Evolutionary conservation across 2,113 vertebrate genomes (phyloP).

Genomic region (Sylvietta virens): DNA sequence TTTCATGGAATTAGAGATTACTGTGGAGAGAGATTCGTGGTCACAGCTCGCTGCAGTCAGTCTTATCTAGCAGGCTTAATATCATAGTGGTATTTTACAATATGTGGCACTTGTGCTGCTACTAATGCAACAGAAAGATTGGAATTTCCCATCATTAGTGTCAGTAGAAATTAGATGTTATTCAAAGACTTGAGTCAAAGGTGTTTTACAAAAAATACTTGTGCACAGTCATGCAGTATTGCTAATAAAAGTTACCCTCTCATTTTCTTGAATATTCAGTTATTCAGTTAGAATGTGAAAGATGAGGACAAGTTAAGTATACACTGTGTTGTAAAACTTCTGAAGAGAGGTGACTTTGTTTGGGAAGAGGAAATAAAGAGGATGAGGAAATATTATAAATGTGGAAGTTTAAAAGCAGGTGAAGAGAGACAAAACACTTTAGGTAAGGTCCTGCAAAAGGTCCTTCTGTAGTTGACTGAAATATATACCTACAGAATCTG

Average conservation of each 20-base stretch:
- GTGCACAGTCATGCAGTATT: not conserved
- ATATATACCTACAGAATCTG: not conserved
- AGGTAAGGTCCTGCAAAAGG: not conserved
- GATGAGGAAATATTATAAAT: not conserved
- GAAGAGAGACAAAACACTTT: not conserved
- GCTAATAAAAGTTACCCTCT: not conserved
- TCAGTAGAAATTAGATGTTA: not conserved
- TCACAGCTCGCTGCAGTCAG: not conserved
- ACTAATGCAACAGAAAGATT: not conserved
- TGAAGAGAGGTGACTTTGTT: not conserved
- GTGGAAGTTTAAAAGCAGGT: not conserved
- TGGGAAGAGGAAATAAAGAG: not conserved
- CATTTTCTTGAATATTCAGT: not conserved
- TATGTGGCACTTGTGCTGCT: not conserved
- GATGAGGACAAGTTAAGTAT: not conserved
- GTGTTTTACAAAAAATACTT: not conserved
- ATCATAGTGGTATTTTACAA: not conserved
- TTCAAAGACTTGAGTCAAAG: not conserved
- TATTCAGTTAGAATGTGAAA: not conserved
- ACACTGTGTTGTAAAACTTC: not conserved
- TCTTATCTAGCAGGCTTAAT: not conserved
- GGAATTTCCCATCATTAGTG: not conserved
- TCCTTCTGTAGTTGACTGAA: not conserved
- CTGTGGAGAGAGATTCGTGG: not conserved
- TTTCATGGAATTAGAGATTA: not conserved